phyloP scores from a whole-genome alignment of 2,113 vertebrate genomes.

The Nothobranchius kuhntae region DNA sequence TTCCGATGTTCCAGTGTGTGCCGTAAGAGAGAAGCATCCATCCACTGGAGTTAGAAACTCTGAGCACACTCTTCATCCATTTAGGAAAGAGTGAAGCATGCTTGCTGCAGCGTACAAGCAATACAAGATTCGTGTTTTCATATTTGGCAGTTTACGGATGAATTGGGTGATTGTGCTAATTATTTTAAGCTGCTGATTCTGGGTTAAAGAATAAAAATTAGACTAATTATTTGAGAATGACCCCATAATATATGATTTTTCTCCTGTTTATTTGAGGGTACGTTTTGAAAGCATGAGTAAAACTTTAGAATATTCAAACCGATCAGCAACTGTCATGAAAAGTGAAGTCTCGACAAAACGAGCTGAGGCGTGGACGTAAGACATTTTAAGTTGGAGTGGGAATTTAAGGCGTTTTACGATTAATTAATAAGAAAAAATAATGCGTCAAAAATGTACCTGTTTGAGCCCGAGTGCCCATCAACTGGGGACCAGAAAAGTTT shows the following conservation, averaged over 20 bases:
- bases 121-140: conserved; percentile 1
- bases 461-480: no score
- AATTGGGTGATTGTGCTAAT: not conserved
- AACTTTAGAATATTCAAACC: not conserved
- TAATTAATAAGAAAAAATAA: no score
- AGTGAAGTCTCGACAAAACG: not conserved
- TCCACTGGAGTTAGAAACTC: conserved; percentile 1
- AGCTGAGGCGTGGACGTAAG: not conserved
- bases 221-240: not conserved
- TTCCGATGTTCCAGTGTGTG: not conserved
- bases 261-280: not conserved
- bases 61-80: not conserved
- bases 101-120: not conserved
- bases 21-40: not conserved
- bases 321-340: not conserved
- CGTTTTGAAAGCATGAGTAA: not conserved
- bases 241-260: not conserved
- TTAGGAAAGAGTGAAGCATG: conserved; percentile 5
- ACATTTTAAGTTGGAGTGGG: no score
- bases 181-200: not conserved
- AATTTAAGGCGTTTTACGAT: no score
- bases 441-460: no score
- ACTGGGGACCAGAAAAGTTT: no score
- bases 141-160: not conserved
- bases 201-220: not conserved